Conservation (phyloP, 1,140 invertebrate genomes). For the Asobara japonica region DNA sequence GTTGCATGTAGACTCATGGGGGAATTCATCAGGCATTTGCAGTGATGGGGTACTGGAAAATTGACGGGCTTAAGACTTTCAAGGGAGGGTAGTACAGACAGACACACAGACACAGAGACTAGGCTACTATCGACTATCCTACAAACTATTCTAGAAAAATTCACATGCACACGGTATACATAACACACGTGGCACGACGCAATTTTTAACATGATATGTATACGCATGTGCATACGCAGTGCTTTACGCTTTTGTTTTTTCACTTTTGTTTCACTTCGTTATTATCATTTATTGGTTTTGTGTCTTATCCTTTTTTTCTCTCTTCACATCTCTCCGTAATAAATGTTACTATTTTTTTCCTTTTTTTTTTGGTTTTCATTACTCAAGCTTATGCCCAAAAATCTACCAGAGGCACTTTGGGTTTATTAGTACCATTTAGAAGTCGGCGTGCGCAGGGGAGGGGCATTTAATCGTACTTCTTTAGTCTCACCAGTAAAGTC, state of each 20-base stretch:
- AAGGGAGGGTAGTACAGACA: constrained; percentile 49
- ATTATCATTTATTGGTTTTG: constrained; percentile 44
- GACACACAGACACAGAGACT: constrained; percentile 63
- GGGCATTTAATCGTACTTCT: constrained; percentile 20
- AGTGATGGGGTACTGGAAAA: constrained; percentile 20
- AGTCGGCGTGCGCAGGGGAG: constrained; percentile 61
- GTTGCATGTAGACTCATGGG: background rate
- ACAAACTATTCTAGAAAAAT: constrained; percentile 49
- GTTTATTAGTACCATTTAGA: constrained; percentile 66
- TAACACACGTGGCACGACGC: constrained; percentile 38
- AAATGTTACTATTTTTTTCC: constrained; percentile 40
- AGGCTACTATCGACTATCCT: constrained; percentile 63
- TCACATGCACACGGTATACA: constrained; percentile 53
- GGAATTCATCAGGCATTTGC: constrained; percentile 6
- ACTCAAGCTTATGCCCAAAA: constrained; percentile 67
- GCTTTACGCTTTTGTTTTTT: constrained; percentile 27
- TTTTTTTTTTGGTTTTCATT: constrained; percentile 60
- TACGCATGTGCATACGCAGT: constrained; percentile 41
- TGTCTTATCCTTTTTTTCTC: constrained; percentile 25
- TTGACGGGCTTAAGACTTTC: constrained; percentile 57
- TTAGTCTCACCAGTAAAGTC: too few species aligned
- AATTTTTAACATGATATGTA: constrained; percentile 44
- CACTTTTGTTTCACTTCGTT: constrained; percentile 27
- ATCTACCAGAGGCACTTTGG: constrained; percentile 68
- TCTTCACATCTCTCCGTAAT: constrained; percentile 45